Base-by-base conservation (phyloP, 2,888 invertebrate species). In the Ashinkailepas kermadecensis region DNA sequence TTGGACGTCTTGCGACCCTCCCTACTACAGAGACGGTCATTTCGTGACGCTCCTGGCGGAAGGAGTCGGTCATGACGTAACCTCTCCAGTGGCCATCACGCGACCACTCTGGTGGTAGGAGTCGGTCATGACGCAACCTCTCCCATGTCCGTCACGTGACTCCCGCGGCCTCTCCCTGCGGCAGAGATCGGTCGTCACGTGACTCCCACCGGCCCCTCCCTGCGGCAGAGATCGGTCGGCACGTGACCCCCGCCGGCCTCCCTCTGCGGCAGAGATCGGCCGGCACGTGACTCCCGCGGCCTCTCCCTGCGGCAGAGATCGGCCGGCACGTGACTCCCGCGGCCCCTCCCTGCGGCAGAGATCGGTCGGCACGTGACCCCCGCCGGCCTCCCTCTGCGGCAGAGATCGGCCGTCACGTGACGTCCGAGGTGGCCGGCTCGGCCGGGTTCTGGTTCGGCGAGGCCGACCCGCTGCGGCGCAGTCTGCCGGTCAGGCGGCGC, bases 401-500 rank as follows among this genome's bases (percentile, higher is more conserved):
- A 82, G 82, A 57, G n/a, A 15, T 82, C n/a, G 81, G 58, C 13
- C 54, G 25, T 18, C 65, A 57, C 56, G 65, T 81, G 23, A 79
- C 79, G 18, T 4, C 59, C n/a, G 1, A 23, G 1, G 80, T 81
- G 18, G 79, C 81, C 4, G 82, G 82, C 13, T 9, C 82, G 56
- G 81, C 82, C 11, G 65, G 80, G 1, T 83, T 83, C 79, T 79
- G 81, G 81, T 82, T 83, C 81, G 82, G 82, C 39, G 18, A 39
- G 4, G 81, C 65, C 12, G 82, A 83, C 79, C 79, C 57, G 4
- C 67, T 56, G 23, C 57, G 70, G 21, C 81, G 81, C 7, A 81
- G 81, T 10, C 81, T 81, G 39, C 62, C 82, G 67, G 81, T 81
- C 59, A 57, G 78, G 70, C 80, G 82, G 11, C 23, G 82, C 64